phyloP scores from a whole-genome alignment of 1,140 invertebrate genomes.

The Drosophila tani region DNA sequence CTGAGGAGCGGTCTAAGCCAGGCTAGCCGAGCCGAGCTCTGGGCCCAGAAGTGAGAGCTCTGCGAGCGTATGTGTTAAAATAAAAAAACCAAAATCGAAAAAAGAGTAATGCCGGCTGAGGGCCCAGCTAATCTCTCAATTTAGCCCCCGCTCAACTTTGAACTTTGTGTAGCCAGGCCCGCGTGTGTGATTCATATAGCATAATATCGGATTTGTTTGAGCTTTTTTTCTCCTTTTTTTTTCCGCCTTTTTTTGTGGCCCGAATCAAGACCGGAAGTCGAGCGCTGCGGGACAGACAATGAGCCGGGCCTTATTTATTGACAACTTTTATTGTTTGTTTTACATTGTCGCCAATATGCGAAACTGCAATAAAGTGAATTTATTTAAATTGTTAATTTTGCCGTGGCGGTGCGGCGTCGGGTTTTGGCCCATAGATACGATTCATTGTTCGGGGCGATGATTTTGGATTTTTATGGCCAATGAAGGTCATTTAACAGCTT shows the following conservation, averaged over 20 bases:
- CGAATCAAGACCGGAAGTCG: slow-evolving; percentile 72
- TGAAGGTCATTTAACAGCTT: slow-evolving; percentile 77
- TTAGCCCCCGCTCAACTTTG: slow-evolving; percentile 44
- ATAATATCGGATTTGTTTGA: slow-evolving; percentile 18
- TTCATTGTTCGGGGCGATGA: slow-evolving; percentile 72
- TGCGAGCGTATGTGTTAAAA: slow-evolving; percentile 7
- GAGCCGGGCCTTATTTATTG: slow-evolving; percentile 69
- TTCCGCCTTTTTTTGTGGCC: slow-evolving; percentile 12
- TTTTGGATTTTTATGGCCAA: slow-evolving; percentile 80
- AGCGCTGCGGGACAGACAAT: slow-evolving; percentile 52
- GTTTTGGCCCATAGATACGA: slow-evolving; percentile 71
- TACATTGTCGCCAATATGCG: slow-evolving; percentile 78
- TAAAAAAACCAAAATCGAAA: slow-evolving; percentile 23
- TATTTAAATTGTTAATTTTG: slow-evolving; percentile 79
- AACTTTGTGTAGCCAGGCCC: slow-evolving; percentile 24
- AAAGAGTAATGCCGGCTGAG: slow-evolving; percentile 28
- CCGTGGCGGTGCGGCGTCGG: slow-evolving; percentile 20
- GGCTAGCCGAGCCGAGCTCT: slow-evolving; percentile 41
- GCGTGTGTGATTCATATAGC: slow-evolving; percentile 40
- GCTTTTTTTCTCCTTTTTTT: not conserved
- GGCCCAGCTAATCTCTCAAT: slow-evolving; percentile 45
- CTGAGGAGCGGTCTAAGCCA: slow-evolving; percentile 63
- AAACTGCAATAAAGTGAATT: slow-evolving; percentile 78
- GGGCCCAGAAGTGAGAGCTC: slow-evolving; percentile 30
- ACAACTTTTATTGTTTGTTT: slow-evolving; percentile 75